Conservation (phyloP, 2,113 vertebrate species). For the Dermatemys mawii region DNA sequence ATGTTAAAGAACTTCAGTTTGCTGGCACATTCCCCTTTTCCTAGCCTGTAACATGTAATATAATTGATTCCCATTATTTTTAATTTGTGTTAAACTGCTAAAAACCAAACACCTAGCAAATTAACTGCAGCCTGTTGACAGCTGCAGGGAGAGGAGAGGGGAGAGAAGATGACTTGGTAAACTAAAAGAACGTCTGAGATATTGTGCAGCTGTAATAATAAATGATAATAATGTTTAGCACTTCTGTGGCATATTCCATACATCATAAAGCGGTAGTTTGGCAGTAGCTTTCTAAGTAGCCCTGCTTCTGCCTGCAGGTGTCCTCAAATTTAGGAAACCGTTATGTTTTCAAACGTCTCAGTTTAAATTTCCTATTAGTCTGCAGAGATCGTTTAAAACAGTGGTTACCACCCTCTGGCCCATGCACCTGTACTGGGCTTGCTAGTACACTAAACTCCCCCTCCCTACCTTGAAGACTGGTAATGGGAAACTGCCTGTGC, state of each 20-base stretch:
- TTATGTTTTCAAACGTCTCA: background rate
- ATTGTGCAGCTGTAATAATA: conserved; percentile 24
- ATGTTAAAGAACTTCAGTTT: conserved; percentile 4
- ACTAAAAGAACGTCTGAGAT: conserved; percentile 22
- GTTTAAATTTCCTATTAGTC: background rate
- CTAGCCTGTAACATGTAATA: background rate
- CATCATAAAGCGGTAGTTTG: conserved; percentile 15
- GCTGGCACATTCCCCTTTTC: background rate
- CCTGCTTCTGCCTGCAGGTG: background rate
- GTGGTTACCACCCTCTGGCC: background rate
- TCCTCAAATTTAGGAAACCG: background rate
- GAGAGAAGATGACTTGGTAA: background rate
- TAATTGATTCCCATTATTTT: conserved; percentile 1
- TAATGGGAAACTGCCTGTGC: background rate
- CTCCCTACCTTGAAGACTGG: background rate
- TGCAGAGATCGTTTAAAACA: background rate
- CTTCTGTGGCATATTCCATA: conserved; percentile 28
- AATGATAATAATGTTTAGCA: conserved; percentile 40
- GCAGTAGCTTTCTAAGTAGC: background rate
- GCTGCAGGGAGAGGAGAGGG: background rate
- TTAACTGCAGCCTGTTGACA: background rate
- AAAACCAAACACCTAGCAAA: background rate
- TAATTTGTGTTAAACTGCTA: conserved; percentile 18
- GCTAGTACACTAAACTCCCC: background rate
- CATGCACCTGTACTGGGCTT: background rate